Evolutionary conservation across 2,888 invertebrate species (phyloP), one percentile per base, ranked within the genome.

Genomic region (Protonemura montana): DNA sequence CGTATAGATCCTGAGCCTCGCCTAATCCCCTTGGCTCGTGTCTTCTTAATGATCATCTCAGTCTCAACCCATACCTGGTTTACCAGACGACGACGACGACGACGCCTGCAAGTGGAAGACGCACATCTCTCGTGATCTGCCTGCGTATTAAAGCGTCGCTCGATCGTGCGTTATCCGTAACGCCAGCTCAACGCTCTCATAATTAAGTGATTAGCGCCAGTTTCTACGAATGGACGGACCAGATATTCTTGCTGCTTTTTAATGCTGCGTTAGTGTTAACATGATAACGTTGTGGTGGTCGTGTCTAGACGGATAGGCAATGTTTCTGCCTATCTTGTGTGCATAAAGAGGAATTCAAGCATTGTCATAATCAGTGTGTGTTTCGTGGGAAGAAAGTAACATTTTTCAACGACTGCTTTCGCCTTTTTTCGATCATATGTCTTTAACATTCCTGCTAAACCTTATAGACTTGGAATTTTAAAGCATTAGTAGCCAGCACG

Each of bases 1-100:
- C 59, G 59, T 59, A 59, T 59, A 59, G 59, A 59, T 59, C 59
- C 59, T 59, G 59, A 59, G 13, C 59, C 59, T 59, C 59, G 59
- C 21, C 59, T 59, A 59, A 59, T 59, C 59, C 59, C 13, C 59
- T 59, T 59, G 59, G 59, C 59, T 59, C 59, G 59, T 59, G 59
- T 59, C 59, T 13, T 41, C 59, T 21, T 59, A 59, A 59, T 59
- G 59, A 59, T 59, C 59, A 59, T 59, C 59, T 59, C 59, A 13
- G 59, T 2, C 3, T 21, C 21, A 10, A 21, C 59, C 59, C 2
- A 13, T 59, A 59, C 59, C 59, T 59, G 59, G 16, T 59, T 21
- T 1, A 59, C 16, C 59, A 16, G 16, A 59, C 6, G 59, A 35
- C 3, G 59, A 10, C 35, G 35, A 35, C 3, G 59, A 10, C 35